Evolutionary conservation across 2,797 vertebrate species (phyloP), one percentile per base, ranked within the genome.

Genomic region (Cyclura pinguis): DNA sequence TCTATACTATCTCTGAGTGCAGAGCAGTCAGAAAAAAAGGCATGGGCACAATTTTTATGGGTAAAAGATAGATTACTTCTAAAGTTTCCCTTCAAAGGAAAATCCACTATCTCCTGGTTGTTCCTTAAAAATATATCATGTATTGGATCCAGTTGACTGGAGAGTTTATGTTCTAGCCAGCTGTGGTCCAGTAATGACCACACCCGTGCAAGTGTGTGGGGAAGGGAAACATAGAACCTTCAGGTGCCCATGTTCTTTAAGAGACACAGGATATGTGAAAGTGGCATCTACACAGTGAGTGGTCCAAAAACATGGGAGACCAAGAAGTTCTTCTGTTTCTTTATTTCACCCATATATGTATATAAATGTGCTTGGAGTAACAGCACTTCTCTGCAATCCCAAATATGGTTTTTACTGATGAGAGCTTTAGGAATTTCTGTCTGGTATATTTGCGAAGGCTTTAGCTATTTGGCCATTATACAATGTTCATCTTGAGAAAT

Each of bases 391-490:
- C 92, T 92, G 78, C 82, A 74, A 29, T 57, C 72, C 93, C 90
- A 85, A 80, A 32, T 80, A 87, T 57, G 52, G 52, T 72, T 95
- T 57, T 77, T 32, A 42, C 59, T 77, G 62, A 89, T 90, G 74
- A 90, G 89, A 55, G 2, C 84, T 55, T 89, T 78, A 32, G 55
- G 35, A 67, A 52, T 42, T 77, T 85, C 59, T 91, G 80, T 32
- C 1, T 80, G 92, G 64, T 62, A 22, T 90, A 38, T 85, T 74
- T 52, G 32, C 42, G 52, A 83, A 91, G 86, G 69, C 91, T 92
- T 59, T 84, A 84, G 77, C 42, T 93, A 73, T 90, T 92, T 95
- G 76, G 85, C 69, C 87, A 29, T 89, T 91, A 85, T 80, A 94
- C 91, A 86, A 5, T 20, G 7, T 74, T 35, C 24, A 4, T 84